A percentile compares a stretch with the other conserved stretches of the same genome.
Evolutionary conservation across 2,797 vertebrate genomes (phyloP).

Genomic region (Tangara arthus): DNA sequence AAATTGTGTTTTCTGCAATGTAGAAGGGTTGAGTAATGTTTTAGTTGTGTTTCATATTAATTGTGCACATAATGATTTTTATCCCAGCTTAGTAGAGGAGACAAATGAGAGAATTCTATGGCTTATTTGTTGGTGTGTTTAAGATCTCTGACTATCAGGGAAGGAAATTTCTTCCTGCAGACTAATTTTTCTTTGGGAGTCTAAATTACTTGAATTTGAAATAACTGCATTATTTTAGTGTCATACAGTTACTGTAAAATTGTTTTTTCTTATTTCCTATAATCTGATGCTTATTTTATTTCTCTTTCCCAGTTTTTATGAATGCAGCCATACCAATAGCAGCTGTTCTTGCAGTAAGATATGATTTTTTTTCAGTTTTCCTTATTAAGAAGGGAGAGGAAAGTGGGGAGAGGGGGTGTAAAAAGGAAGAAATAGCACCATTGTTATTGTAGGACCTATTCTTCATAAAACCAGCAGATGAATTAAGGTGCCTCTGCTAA

Average conservation of each 20-base stretch:
- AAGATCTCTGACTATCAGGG: neutral
- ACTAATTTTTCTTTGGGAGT: neutral
- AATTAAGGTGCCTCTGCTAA: neutral
- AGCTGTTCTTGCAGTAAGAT: constrained; percentile 92
- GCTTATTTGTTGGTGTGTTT: neutral
- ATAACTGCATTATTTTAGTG: neutral
- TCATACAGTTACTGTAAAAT: neutral
- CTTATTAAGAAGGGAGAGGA: neutral
- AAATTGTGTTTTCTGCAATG: neutral
- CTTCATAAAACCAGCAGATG: neutral
- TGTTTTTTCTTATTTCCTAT: neutral
- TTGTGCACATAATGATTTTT: neutral
- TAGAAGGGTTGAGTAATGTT: neutral
- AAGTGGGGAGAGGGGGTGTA: neutral
- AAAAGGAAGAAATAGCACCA: neutral
- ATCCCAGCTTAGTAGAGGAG: neutral
- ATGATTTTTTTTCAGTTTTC: neutral
- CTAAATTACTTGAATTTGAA: neutral
- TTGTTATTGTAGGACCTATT: neutral
- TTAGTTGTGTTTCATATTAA: neutral
- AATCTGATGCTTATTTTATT: constrained; percentile 39
- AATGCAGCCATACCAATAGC: constrained; percentile 97
- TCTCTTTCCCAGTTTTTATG: constrained; percentile 89
- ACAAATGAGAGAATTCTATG: neutral
- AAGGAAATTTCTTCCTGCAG: neutral